Conservation (phyloP, 2,797 vertebrate species). For the Yasuhikotakia modesta region DNA sequence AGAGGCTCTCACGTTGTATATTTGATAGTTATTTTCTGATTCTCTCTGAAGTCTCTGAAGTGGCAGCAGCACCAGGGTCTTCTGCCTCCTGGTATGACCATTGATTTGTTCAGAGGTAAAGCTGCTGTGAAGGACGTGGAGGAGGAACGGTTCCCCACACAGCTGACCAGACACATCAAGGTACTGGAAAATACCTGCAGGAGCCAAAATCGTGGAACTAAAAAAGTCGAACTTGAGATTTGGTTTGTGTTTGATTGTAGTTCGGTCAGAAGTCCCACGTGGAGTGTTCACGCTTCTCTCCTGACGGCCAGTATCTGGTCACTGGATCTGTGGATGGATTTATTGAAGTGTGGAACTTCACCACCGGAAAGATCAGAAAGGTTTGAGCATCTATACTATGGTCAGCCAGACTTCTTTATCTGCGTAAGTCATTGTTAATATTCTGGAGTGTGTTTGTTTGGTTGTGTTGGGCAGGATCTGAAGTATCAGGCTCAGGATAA, state of each 20-base stretch:
- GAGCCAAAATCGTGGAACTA: neutral
- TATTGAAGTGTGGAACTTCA: constrained; percentile 99
- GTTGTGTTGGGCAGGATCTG: constrained; percentile 80
- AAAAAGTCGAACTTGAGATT: neutral
- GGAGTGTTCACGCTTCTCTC: constrained; percentile 95
- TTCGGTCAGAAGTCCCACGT: constrained; percentile 98
- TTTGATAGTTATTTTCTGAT: neutral
- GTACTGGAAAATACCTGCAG: constrained; percentile 64
- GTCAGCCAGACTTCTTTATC: neutral
- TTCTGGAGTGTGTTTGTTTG: neutral
- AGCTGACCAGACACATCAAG: constrained; percentile 96
- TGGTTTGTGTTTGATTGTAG: constrained; percentile 65
- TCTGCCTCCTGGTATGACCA: constrained; percentile 96
- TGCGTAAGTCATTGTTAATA: neutral
- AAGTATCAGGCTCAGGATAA: constrained; percentile 99
- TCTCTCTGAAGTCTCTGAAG: constrained; percentile 84
- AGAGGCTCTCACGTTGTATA: neutral
- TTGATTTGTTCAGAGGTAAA: constrained; percentile 97
- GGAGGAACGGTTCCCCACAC: constrained; percentile 96
- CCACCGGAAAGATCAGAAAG: constrained; percentile 97
- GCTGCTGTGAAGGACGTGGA: constrained; percentile 98
- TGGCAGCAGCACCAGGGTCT: constrained; percentile 99
- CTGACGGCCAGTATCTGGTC: constrained; percentile 95
- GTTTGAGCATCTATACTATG: constrained; percentile 64
- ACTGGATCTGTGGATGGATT: constrained; percentile 97